Base-by-base conservation (phyloP, 2,797 vertebrate species). In the Alosa sapidissima region DNA sequence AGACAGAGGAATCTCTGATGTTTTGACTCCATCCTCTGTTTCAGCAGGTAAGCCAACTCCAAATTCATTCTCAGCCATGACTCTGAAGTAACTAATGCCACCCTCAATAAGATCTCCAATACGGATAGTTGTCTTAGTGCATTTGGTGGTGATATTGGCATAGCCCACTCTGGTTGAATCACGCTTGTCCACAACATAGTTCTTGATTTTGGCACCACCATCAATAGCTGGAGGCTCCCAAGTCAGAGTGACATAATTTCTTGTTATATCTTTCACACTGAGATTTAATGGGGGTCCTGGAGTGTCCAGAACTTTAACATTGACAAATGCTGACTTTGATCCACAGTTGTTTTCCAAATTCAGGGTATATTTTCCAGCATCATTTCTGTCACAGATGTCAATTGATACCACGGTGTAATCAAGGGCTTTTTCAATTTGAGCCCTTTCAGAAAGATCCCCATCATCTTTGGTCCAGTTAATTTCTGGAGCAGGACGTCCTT, bases 31-130 rank as follows among this genome's bases (percentile, higher is more conserved):
- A 47, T 97, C 96, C 4, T 82, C 83, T 24, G 97, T 99, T 95
- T 99, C 98, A 85, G 91, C 93, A 84, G 96, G 92, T 82, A 96
- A 89, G 87, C 98, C 98, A 87, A 99, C 91, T 86, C 98, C 98
- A 95, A 96, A 99, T 91, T 99, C 98, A 88, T 99, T 99, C 93
- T 99, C 98, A 90, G 98, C 98, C 94, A 99, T 96, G 85, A 99
- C 96, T 96, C 98, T 96, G 87, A 99, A 99, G 92, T 99, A 99
- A 93, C 98, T 99, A 86, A 96, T 96, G 41, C 91, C 93, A 93
- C 98, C 98, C 91, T 99, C 98, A 68, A 93, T 95, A 88, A 99
- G 96, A 89, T 98, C 98, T 89, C 97, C 97, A 83, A 99, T 96
- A 91, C 96, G 97, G 87, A 97, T 98, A 89, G 96, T 99, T 91